Base-by-base conservation (phyloP, 53 echinoderm and acorn worm genomes). In the Paelopatides confundens region DNA sequence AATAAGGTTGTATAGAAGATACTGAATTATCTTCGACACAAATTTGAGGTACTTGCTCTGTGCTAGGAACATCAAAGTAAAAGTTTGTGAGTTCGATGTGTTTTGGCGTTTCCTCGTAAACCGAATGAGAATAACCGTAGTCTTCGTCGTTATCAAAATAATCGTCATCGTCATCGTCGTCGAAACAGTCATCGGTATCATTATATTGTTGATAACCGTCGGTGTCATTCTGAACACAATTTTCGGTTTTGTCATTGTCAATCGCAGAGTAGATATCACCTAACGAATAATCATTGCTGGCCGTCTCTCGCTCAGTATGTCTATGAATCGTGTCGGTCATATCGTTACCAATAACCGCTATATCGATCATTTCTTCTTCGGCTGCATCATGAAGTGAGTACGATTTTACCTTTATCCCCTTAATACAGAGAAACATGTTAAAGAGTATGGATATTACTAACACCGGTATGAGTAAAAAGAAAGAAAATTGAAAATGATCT, bases 1-100 rank as follows among this genome's bases (percentile, higher is more conserved):
- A 43, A 43, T 43, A 43, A 43, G 43, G 1, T 6, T 43, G 9
- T 7, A 5, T 10, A 1, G 5, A 12, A 10, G 43, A 8, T 10
- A 43, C 3, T 43, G 43, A 43, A 6, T 43, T 12, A 43, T 58
- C 58, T 58, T 58, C 58, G 6, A 58, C 2, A 18, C 58, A 17
- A 17, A 58, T 5, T n/a, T 3, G 24, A 15, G 21, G 21, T 23
- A 2, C 21, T 58, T 58, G 58, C n/a, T 58, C 21, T 21, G 54
- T 54, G 26, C 18, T 54, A 2, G 58, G 79, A 17, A 79, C 79
- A 79, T 79, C 79, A 33, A 79, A 79, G 33, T 79, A 79, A 79
- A 53, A 79, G 21, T 79, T 79, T 0, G 54, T 52, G 21, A 28
- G 50, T 79, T 54, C 51, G 23, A 24, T 12, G 17, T 76, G 9